Conservation (phyloP, 2,113 vertebrate genomes). For the Rattus rattus region DNA sequence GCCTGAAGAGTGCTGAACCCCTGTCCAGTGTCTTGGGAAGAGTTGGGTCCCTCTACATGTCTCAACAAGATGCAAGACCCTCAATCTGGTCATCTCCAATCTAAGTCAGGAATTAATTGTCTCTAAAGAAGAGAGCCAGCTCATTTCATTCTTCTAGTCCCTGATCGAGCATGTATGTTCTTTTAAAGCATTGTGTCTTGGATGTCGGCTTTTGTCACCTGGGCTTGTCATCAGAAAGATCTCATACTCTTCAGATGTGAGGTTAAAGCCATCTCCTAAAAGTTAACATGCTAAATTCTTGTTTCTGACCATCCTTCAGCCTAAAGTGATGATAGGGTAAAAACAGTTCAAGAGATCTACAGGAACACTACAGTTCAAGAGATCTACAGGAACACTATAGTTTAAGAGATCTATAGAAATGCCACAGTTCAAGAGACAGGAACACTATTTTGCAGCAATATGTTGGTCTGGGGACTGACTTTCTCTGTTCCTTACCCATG, state of each 20-base stretch:
- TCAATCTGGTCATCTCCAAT: neutral
- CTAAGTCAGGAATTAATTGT: neutral
- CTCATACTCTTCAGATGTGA: neutral
- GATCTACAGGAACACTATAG: neutral
- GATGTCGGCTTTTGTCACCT: neutral
- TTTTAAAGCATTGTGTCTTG: neutral
- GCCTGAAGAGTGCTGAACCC: neutral
- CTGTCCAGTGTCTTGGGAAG: neutral
- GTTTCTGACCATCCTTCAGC: neutral
- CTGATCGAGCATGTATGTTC: neutral
- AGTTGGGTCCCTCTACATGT: neutral
- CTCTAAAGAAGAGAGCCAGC: neutral
- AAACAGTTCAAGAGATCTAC: neutral
- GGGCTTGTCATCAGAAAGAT: neutral
- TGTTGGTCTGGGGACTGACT: neutral
- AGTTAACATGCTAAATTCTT: neutral
- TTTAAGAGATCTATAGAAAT: neutral
- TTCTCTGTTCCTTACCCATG: neutral
- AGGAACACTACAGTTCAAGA: neutral
- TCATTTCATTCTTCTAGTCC: neutral
- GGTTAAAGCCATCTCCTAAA: slow-evolving; percentile 9
- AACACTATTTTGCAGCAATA: neutral
- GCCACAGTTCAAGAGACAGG: neutral
- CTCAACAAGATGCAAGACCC: neutral
- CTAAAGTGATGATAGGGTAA: neutral